These are phyloP conservation scores for Drosophila trichaetosa DNA, from an alignment of 2,888 invertebrate genomes.

Conservation along the genomic window DNA sequence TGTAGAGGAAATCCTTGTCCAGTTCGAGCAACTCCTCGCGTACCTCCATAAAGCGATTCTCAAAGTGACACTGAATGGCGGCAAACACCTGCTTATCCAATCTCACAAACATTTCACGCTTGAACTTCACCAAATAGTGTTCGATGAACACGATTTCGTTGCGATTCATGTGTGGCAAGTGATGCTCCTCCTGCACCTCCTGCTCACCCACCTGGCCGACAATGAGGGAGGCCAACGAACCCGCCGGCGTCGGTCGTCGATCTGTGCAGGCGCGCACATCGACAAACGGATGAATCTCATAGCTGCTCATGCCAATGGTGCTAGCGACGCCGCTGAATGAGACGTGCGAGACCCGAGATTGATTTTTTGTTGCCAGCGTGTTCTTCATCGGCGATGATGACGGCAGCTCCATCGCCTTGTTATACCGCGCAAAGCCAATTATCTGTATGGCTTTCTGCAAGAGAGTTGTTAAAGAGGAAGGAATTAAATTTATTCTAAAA, in stretches of 20 bases:
- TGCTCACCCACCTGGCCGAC: constrained; percentile 73
- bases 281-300: constrained; percentile 79
- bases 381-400: constrained; percentile 7
- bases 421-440: constrained; percentile 66
- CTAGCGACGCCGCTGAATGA: constrained; percentile 76
- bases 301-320: constrained; percentile 82
- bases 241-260: constrained; percentile 82
- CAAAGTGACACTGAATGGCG: constrained; percentile 81
- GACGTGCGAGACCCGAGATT: constrained; percentile 69
- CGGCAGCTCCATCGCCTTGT: constrained; percentile 51
- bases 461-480: not conserved
- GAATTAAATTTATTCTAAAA: not conserved
- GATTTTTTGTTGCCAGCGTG: constrained; percentile 17
- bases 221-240: constrained; percentile 81
- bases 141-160: constrained; percentile 82
- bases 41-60: constrained; percentile 77
- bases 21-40: constrained; percentile 76
- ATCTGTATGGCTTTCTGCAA: constrained; percentile 80
- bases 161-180: constrained; percentile 64
- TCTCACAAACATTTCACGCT: constrained; percentile 80
- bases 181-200: constrained; percentile 56
- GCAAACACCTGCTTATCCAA: constrained; percentile 80
- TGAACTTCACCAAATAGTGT: constrained; percentile 83
- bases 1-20: constrained; percentile 78
- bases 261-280: constrained; percentile 71